Conservation (phyloP, 2,113 vertebrate species). For the Centropus unirufus region DNA sequence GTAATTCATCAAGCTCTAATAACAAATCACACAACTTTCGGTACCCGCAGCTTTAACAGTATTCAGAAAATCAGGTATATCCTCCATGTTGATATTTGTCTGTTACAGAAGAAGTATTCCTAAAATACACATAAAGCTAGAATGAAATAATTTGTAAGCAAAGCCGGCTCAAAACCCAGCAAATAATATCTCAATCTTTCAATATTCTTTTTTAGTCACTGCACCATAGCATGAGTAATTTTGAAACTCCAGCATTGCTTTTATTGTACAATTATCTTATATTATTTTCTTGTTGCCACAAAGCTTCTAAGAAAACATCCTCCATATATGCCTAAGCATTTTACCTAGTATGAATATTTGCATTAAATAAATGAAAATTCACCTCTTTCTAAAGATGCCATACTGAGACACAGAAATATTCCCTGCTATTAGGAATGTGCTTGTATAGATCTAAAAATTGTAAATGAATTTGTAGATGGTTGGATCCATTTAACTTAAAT, state of each 20-base stretch:
- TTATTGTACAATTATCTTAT: slow-evolving; percentile 79
- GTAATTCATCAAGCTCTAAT: slow-evolving; percentile 22
- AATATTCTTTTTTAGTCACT: slow-evolving; percentile 57
- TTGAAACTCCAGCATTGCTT: slow-evolving; percentile 69
- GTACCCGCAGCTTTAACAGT: slow-evolving; percentile 30
- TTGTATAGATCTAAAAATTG: slow-evolving; percentile 75
- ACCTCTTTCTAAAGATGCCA: slow-evolving; percentile 73
- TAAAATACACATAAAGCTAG: slow-evolving; percentile 56
- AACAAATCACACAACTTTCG: slow-evolving; percentile 41
- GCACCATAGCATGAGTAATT: slow-evolving; percentile 64
- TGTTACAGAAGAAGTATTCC: slow-evolving; percentile 58
- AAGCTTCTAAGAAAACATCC: slow-evolving; percentile 72
- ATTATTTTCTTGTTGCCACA: slow-evolving; percentile 78
- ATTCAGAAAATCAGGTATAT: slow-evolving; percentile 1
- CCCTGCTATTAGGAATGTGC: slow-evolving; percentile 76
- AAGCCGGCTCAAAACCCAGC: slow-evolving; percentile 49
- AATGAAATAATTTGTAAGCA: slow-evolving; percentile 68
- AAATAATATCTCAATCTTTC: slow-evolving; percentile 57
- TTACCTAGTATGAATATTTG: slow-evolving; percentile 79
- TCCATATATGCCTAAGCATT: slow-evolving; percentile 73
- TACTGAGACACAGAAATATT: slow-evolving; percentile 74
- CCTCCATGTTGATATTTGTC: slow-evolving; percentile 37
- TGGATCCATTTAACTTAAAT: slow-evolving; percentile 79
- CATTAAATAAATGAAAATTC: slow-evolving; percentile 83
- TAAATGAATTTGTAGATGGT: slow-evolving; percentile 81